Conservation (phyloP, 1,140 invertebrate species). For the Eupristina koningsbergeri region DNA sequence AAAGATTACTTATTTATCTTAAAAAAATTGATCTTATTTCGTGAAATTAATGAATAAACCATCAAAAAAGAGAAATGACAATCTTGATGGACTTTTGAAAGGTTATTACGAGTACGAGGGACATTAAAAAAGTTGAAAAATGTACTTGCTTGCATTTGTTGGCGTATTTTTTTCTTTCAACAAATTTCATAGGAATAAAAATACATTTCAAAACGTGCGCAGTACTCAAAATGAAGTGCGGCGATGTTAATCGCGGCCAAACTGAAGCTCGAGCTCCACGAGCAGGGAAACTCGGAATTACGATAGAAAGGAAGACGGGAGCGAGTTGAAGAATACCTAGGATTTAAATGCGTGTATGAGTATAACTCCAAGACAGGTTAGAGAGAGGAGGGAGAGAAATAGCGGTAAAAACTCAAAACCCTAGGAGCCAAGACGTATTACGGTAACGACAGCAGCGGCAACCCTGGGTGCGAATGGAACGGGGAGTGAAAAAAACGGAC, state of each 20-base stretch:
- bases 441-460: too few species aligned
- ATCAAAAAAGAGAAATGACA: too few species aligned
- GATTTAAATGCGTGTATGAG: not conserved
- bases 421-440: too few species aligned
- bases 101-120: too few species aligned
- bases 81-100: not conserved
- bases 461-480: not conserved
- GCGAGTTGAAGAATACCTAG: not conserved
- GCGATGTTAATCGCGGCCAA: not conserved
- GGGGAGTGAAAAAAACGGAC: conserved; percentile 27
- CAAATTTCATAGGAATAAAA: too few species aligned
- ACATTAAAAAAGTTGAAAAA: not conserved
- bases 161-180: too few species aligned
- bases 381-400: not conserved
- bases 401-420: conserved; percentile 40
- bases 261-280: not conserved
- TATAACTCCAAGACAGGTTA: not conserved
- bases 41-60: too few species aligned
- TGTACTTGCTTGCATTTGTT: not conserved
- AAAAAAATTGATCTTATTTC: too few species aligned
- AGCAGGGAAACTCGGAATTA: not conserved
- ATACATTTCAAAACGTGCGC: too few species aligned
- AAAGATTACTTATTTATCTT: too few species aligned
- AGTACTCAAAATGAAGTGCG: not conserved
- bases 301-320: not conserved